Percentiles rank a stretch among this genome's conserved stretches.
These are phyloP conservation scores for Cyprinodon tularosa DNA, from an alignment of 2,113 vertebrate species.

Conservation along the genomic window DNA sequence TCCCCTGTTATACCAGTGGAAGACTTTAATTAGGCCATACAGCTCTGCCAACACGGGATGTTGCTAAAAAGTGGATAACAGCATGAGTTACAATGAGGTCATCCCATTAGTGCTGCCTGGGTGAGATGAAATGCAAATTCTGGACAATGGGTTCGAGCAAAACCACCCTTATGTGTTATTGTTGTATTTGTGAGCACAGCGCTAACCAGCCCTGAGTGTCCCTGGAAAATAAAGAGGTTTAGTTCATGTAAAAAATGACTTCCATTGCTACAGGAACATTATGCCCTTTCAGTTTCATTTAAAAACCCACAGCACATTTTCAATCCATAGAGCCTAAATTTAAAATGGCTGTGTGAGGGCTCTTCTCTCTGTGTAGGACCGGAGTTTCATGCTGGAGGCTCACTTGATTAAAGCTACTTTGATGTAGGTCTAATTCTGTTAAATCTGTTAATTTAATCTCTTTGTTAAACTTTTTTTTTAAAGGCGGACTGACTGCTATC, in stretches of 20 bases:
- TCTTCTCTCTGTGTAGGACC: conserved; percentile 1
- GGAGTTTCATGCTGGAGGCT: conserved; percentile 20
- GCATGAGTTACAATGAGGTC: conserved; percentile 20
- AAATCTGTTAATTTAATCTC: conserved; percentile 45
- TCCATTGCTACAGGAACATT: not conserved
- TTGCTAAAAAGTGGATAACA: conserved; percentile 24
- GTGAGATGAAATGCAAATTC: conserved; percentile 13
- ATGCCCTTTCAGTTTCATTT: conserved; percentile 36
- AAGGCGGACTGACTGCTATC: conserved; percentile 15
- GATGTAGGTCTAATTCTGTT: conserved; percentile 38
- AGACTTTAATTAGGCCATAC: conserved; percentile 40
- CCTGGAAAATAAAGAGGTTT: conserved; percentile 16
- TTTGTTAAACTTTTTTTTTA: conserved; percentile 52
- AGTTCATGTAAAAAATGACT: conserved; percentile 22
- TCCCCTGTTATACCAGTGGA: conserved; percentile 13
- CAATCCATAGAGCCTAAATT: conserved; percentile 23
- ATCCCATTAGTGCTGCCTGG: not conserved
- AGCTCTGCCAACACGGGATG: conserved; percentile 21
- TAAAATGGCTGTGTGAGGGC: conserved; percentile 24
- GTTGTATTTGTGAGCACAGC: not conserved
- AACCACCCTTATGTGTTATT: not conserved
- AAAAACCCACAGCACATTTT: conserved; percentile 38
- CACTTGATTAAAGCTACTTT: conserved; percentile 52
- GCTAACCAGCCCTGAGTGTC: conserved; percentile 4
- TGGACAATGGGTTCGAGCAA: not conserved